Evolutionary conservation across 2,797 vertebrate genomes (phyloP), one percentile per base, ranked within the genome.

Genomic region (Pangasius larnaudii): DNA sequence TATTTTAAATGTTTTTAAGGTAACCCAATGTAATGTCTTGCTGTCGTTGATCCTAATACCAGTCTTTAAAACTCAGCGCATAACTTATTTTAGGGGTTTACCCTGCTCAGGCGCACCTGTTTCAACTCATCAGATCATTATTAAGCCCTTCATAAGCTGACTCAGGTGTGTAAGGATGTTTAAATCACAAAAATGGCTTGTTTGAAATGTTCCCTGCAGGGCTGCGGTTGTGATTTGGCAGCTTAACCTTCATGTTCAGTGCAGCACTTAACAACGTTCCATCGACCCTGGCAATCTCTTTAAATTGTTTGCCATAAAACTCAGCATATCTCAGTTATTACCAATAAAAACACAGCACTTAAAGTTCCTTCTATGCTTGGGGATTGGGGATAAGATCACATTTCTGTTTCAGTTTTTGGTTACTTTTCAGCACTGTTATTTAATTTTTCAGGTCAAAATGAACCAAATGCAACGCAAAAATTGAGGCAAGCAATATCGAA

Each of bases 191-290:
- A 82, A 63, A n/a, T 4, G 39, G 59, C 14, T 22, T 65, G 58
- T 63, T 19, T 65, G 24, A 82, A 49, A 65, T 18, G 80, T 82
- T 82, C 80, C 58, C 80, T n/a, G 27, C 80, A 63, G 59, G 39
- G 27, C 59, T 63, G 27, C 58, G 36, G 39, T 63, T n/a, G 39
- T 4, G 36, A 18, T 82, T 63, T 82, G 80, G 80, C 59, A 82
- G 59, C 63, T 82, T n/a, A 42, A 82, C 58, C 58, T 27, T 42
- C 80, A 18, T 65, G 36, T 63, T n/a, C 39, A 46, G 58, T 82
- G 49, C 51, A 82, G 80, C 39, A 82, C 58, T 61, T 61, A 42
- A 81, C 58, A 65, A n/a, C 3, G 13, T 82, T 82, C 36, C 33
- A n/a, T 8, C 3, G 13, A 82, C 58, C 24, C 59, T 18, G 59